Evolutionary conservation across 1,140 invertebrate species (phyloP).

Genomic region (Habropoda laboriosa): DNA sequence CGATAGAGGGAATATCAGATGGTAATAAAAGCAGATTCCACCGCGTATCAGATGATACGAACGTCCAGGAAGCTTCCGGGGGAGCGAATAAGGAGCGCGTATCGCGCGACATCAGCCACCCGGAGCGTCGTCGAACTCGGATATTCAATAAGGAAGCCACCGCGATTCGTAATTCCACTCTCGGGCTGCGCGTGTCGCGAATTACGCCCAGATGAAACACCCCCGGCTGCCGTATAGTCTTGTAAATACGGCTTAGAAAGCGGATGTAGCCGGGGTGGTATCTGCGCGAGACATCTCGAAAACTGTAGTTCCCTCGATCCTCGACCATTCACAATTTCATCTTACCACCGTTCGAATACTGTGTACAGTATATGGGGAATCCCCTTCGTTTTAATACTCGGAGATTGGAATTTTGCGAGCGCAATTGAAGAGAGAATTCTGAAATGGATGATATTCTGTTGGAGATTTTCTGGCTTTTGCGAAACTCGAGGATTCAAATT

Average conservation of each 20-base stretch:
- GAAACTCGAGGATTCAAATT: no score
- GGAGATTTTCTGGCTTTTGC: no score
- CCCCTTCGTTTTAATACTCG: not conserved
- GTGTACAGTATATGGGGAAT: no score
- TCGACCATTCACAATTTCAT: not conserved
- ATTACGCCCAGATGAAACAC: conserved; percentile 11
- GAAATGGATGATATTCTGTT: no score
- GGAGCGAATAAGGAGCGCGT: conserved; percentile 3
- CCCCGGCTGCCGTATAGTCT: no score
- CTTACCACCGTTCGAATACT: no score
- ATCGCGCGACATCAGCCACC: not conserved
- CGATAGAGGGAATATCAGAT: not conserved
- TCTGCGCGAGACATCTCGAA: not conserved
- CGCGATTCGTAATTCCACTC: conserved; percentile 6
- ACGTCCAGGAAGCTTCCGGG: not conserved
- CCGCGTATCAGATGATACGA: not conserved
- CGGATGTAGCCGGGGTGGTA: not conserved
- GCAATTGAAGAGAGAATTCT: no score
- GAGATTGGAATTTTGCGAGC: not conserved
- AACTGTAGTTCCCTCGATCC: not conserved
- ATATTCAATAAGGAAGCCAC: conserved; percentile 24
- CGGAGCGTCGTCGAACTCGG: conserved; percentile 6
- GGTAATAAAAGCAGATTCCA: not conserved
- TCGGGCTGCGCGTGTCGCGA: conserved; percentile 7
- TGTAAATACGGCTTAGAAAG: not conserved